phyloP scores from a whole-genome alignment of 2,888 invertebrate genomes.

The Hyppa rectilinea region DNA sequence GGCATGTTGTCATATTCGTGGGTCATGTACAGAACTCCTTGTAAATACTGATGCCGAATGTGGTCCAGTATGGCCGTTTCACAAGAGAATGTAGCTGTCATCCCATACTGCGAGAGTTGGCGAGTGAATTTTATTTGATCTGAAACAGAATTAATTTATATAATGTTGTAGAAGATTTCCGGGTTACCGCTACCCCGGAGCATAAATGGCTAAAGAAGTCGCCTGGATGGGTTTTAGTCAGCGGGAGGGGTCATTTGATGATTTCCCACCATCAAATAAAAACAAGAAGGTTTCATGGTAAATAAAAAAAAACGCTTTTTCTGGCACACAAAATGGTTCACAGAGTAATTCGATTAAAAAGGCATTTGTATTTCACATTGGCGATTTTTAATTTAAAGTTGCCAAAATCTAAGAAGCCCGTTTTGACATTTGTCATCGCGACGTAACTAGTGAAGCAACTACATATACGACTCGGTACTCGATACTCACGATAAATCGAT shows the following conservation, averaged over 20 bases:
- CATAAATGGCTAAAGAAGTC: too few species aligned
- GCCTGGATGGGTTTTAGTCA: too few species aligned
- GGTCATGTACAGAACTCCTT: constrained; percentile 77
- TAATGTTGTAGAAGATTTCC: neutral
- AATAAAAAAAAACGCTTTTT: neutral
- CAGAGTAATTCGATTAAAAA: neutral
- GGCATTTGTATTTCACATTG: neutral
- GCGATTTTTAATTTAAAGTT: too few species aligned
- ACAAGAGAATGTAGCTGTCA: constrained; percentile 74
- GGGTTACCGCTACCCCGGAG: too few species aligned
- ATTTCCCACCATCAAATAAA: too few species aligned
- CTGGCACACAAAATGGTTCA: neutral
- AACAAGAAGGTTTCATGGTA: too few species aligned
- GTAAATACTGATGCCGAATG: constrained; percentile 65
- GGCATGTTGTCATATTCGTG: constrained; percentile 59
- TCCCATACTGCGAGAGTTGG: constrained; percentile 70
- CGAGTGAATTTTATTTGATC: constrained; percentile 76
- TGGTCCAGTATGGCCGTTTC: constrained; percentile 66
- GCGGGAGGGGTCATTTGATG: too few species aligned
- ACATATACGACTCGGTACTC: too few species aligned
- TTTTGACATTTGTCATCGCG: too few species aligned
- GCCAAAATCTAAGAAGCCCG: too few species aligned
- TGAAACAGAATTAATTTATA: constrained; percentile 52
- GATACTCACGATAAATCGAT: too few species aligned
- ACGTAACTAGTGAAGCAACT: too few species aligned